phyloP scores from a whole-genome alignment of 2,888 invertebrate species.

The Chalcis sispes region DNA sequence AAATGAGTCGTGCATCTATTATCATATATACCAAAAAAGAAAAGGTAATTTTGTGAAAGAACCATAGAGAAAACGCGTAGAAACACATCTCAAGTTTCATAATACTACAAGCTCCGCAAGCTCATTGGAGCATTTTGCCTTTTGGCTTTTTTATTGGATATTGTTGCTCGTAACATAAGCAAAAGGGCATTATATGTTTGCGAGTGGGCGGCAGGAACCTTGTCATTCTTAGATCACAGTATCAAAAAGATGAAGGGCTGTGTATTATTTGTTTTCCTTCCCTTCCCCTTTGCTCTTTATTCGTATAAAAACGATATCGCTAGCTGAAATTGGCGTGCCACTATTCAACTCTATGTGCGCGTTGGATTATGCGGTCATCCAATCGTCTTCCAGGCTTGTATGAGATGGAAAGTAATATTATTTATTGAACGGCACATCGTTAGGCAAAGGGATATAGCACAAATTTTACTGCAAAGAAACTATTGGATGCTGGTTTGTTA shows the following conservation, averaged over 20 bases:
- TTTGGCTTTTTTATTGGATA: slow-evolving; percentile 5
- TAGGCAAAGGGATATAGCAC: neutral
- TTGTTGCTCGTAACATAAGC: slow-evolving; percentile 15
- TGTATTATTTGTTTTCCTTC: no score
- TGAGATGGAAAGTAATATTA: neutral
- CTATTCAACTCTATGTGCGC: neutral
- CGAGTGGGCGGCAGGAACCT: neutral
- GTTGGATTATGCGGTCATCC: slow-evolving; percentile 12
- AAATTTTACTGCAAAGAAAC: neutral
- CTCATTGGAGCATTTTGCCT: no score
- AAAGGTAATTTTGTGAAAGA: no score
- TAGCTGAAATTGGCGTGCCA: no score
- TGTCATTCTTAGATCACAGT: neutral
- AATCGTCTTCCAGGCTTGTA: neutral
- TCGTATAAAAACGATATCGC: no score
- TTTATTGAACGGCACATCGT: slow-evolving; percentile 2
- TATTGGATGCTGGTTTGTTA: no score
- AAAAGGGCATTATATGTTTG: neutral
- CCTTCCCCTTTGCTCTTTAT: no score
- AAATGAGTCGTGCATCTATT: no score
- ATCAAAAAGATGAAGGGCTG: slow-evolving; percentile 1
- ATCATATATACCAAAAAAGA: no score
- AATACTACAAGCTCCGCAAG: neutral
- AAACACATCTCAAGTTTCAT: neutral
- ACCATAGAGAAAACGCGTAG: neutral